Evolutionary conservation across 2,113 vertebrate species (phyloP).

Genomic region (Anoura caudifer): DNA sequence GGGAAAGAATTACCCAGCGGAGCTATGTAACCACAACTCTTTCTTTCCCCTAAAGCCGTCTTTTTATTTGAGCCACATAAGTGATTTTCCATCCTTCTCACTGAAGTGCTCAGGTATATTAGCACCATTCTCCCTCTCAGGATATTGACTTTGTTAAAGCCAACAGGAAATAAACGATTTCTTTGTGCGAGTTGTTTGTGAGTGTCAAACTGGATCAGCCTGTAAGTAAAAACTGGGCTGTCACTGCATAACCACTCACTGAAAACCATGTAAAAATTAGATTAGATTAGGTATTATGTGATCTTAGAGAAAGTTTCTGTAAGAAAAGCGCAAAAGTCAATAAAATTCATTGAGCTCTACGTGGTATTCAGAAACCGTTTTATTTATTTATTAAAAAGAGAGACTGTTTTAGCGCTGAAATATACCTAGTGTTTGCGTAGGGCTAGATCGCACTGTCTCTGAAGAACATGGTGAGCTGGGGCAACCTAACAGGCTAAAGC

Average conservation of each 20-base stretch:
- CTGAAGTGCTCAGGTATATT: slow-evolving; percentile 70
- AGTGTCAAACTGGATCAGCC: background rate
- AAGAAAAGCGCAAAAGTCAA: background rate
- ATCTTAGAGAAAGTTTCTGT: slow-evolving; percentile 24
- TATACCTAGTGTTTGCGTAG: background rate
- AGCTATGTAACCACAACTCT: slow-evolving; percentile 59
- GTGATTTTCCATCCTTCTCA: slow-evolving; percentile 75
- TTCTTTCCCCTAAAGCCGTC: slow-evolving; percentile 72
- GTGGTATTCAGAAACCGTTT: slow-evolving; percentile 44
- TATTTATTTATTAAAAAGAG: background rate
- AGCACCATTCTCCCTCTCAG: slow-evolving; percentile 47
- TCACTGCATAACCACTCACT: slow-evolving; percentile 42
- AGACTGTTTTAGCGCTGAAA: slow-evolving; percentile 39
- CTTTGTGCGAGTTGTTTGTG: slow-evolving; percentile 45
- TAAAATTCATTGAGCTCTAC: slow-evolving; percentile 44
- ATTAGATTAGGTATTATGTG: slow-evolving; percentile 23
- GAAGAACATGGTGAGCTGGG: slow-evolving; percentile 36
- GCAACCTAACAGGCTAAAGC: slow-evolving; percentile 35
- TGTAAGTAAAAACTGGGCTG: slow-evolving; percentile 41
- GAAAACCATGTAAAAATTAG: slow-evolving; percentile 55
- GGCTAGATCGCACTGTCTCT: background rate
- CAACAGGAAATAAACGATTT: slow-evolving; percentile 50
- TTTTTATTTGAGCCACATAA: slow-evolving; percentile 64
- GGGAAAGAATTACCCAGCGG: slow-evolving; percentile 65
- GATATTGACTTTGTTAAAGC: slow-evolving; percentile 57